Conservation (phyloP, 2,797 vertebrate species). For the Malurus splendens region DNA sequence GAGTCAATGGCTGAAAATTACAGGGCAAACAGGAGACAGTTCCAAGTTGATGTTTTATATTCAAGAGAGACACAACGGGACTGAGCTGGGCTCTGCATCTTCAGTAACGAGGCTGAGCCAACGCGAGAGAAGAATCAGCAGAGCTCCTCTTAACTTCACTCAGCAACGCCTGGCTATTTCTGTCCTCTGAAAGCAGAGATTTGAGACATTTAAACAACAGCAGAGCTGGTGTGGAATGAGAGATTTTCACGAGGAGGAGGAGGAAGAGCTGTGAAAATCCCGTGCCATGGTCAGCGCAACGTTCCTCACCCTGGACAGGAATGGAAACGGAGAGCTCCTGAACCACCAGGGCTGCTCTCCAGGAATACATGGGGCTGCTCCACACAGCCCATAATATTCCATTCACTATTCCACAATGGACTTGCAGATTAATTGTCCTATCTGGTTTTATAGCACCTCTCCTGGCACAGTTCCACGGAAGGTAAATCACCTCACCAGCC, state of each 20-base stretch:
- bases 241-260: constrained; percentile 15
- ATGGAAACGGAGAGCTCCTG: neutral
- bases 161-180: neutral
- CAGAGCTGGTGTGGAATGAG: neutral
- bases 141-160: constrained; percentile 10
- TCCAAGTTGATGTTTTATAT: constrained; percentile 10
- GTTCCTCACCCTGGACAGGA: neutral
- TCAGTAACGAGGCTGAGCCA: neutral
- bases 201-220: constrained; percentile 23
- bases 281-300: neutral
- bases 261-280: neutral
- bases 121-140: neutral
- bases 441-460: neutral
- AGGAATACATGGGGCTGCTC: neutral
- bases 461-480: neutral
- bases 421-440: neutral
- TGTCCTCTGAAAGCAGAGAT: neutral
- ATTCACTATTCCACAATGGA: neutral
- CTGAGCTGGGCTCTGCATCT: neutral
- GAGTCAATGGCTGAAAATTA: neutral
- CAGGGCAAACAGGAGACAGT: neutral
- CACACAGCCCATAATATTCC: neutral
- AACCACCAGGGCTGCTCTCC: neutral
- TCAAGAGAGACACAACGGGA: constrained; percentile 8
- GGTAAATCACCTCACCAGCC: neutral